Conservation (phyloP, 2,797 vertebrate species). For the Enteromius paludinosus region DNA sequence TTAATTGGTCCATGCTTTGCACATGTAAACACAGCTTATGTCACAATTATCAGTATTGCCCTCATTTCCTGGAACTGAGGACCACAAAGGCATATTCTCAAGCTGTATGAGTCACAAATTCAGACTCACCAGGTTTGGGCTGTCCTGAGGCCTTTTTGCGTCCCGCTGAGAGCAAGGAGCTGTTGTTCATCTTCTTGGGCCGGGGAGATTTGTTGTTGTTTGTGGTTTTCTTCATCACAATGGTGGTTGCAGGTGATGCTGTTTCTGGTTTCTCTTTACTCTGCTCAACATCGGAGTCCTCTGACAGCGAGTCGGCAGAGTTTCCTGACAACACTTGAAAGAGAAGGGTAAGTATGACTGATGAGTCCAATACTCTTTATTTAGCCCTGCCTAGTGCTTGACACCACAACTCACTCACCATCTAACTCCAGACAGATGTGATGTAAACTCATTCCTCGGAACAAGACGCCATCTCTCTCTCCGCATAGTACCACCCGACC, state of each 20-base stretch:
- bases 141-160: slow-evolving; percentile 77
- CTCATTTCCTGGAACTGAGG: neutral
- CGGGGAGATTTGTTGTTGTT: slow-evolving; percentile 73
- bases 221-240: slow-evolving; percentile 76
- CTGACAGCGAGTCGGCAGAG: slow-evolving; percentile 81
- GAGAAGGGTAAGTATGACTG: neutral
- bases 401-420: slow-evolving; percentile 65
- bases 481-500: slow-evolving; percentile 82
- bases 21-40: neutral
- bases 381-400: neutral
- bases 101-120: neutral
- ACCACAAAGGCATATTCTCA: neutral
- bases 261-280: slow-evolving; percentile 71
- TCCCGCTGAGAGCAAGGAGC: slow-evolving; percentile 53
- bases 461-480: slow-evolving; percentile 82
- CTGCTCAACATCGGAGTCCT: slow-evolving; percentile 79
- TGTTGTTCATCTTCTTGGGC: slow-evolving; percentile 75
- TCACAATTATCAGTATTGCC: neutral
- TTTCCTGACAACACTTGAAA: slow-evolving; percentile 84
- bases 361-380: neutral
- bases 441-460: slow-evolving; percentile 84
- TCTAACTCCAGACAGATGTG: slow-evolving; percentile 85
- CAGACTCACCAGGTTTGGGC: slow-evolving; percentile 64
- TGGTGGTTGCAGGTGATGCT: slow-evolving; percentile 62
- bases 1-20: neutral